Percentiles rank a stretch among this genome's conserved stretches.
Evolutionary conservation across 2,888 invertebrate genomes (phyloP).

Genomic region (Pseudococcus jackbeardsleyi): DNA sequence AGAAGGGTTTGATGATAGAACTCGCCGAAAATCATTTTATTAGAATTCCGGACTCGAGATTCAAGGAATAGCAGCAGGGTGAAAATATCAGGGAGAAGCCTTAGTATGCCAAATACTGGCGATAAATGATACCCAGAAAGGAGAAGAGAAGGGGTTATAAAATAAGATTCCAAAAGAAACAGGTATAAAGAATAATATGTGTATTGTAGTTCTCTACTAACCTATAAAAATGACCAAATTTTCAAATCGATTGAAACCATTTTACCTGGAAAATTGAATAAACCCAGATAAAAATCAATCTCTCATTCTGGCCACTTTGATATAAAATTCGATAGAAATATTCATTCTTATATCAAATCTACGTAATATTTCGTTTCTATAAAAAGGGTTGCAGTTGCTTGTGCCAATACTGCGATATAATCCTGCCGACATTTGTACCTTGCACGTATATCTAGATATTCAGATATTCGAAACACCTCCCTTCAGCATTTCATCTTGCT

Average conservation of each 20-base stretch:
- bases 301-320: neutral
- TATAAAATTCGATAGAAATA: neutral
- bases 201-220: neutral
- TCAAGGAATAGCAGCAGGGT: too few species aligned
- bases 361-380: slow-evolving; percentile 11
- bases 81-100: too few species aligned
- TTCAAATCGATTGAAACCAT: neutral
- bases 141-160: neutral
- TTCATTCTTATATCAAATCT: neutral
- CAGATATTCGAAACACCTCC: neutral
- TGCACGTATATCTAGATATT: neutral
- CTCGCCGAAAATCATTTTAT: too few species aligned
- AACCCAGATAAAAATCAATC: neutral
- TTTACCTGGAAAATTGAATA: neutral
- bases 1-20: too few species aligned
- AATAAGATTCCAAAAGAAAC: neutral
- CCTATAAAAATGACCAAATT: neutral
- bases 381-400: neutral
- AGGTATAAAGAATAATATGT: neutral
- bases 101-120: too few species aligned
- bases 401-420: neutral
- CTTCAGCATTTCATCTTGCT: neutral
- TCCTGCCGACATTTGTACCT: neutral
- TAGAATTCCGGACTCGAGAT: too few species aligned
- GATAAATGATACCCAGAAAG: too few species aligned